Evolutionary conservation across 2,113 vertebrate species (phyloP).

Genomic region (Sander lucioperca): DNA sequence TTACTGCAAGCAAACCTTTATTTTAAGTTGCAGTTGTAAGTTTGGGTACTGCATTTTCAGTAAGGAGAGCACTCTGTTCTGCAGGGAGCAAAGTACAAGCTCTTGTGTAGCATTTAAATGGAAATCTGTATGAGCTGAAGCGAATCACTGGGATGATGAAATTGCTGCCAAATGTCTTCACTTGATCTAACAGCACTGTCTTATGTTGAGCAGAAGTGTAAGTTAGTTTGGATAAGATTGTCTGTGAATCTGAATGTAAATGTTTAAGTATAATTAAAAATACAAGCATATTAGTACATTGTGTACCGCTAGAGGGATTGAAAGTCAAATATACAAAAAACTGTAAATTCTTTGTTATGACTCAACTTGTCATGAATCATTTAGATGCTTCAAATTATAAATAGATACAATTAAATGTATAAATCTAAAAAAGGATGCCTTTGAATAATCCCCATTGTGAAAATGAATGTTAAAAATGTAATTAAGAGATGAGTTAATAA

Average conservation of each 20-base stretch:
- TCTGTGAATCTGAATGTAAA: slow-evolving; percentile 1
- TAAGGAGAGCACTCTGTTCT: background rate
- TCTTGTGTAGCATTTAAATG: slow-evolving; percentile 8
- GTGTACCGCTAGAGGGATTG: background rate
- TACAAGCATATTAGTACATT: background rate
- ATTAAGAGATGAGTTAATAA: background rate
- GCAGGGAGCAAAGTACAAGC: background rate
- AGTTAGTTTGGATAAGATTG: background rate
- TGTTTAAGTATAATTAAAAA: slow-evolving; percentile 3
- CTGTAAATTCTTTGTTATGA: background rate
- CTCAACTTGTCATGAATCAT: background rate
- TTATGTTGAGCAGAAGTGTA: slow-evolving; percentile 4
- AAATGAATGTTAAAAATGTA: background rate
- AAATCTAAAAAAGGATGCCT: background rate
- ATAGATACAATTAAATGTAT: background rate
- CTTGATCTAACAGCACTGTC: slow-evolving; percentile 14
- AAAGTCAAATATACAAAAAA: slow-evolving; percentile 3
- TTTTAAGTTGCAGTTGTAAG: slow-evolving; percentile 5
- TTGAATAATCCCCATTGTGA: background rate
- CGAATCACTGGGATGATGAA: slow-evolving; percentile 32
- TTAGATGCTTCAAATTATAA: background rate
- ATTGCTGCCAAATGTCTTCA: slow-evolving; percentile 28
- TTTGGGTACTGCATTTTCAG: background rate
- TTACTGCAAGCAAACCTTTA: slow-evolving; percentile 11
- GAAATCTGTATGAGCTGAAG: slow-evolving; percentile 31